Conservation (phyloP, 1,140 invertebrate genomes). For the Pseudachorutes palmiensis region DNA sequence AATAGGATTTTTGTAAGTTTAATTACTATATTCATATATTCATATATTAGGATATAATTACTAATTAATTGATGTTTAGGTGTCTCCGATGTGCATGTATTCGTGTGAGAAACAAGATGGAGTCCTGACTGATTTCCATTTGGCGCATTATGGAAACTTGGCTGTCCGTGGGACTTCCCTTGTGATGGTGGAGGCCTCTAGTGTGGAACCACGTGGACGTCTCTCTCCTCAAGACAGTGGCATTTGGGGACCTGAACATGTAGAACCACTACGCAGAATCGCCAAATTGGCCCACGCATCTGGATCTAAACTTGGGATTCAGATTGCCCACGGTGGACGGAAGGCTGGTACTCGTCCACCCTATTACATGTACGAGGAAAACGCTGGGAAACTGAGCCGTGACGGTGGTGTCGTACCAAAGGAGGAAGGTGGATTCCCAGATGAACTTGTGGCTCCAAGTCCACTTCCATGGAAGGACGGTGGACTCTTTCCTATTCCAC, state of each 20-base stretch:
- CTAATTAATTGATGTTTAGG: background rate
- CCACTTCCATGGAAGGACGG: conserved; percentile 18
- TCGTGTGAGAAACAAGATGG: conserved; percentile 23
- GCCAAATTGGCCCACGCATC: background rate
- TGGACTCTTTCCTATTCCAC: background rate
- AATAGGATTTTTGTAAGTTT: conserved; percentile 3
- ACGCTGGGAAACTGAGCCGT: conserved; percentile 9
- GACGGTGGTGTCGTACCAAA: conserved; percentile 13
- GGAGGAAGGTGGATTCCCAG: conserved; percentile 10
- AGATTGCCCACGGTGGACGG: conserved; percentile 22
- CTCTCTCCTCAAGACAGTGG: conserved; percentile 15
- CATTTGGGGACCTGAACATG: conserved; percentile 15
- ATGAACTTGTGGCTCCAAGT: conserved; percentile 11
- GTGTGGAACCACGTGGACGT: conserved; percentile 15
- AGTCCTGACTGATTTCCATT: conserved; percentile 21
- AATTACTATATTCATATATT: background rate
- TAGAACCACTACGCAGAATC: conserved; percentile 1
- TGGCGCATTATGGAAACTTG: conserved; percentile 18
- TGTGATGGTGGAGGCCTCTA: conserved; percentile 13
- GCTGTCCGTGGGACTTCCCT: conserved; percentile 16
- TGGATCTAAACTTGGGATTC: conserved; percentile 11
- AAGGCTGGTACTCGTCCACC: conserved; percentile 17
- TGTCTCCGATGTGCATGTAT: conserved; percentile 25
- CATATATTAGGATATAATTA: background rate
- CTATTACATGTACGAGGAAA: conserved; percentile 17